These are phyloP conservation scores for Hemiprocne comata DNA, from an alignment of 2,113 vertebrate genomes.

Conservation along the genomic window DNA sequence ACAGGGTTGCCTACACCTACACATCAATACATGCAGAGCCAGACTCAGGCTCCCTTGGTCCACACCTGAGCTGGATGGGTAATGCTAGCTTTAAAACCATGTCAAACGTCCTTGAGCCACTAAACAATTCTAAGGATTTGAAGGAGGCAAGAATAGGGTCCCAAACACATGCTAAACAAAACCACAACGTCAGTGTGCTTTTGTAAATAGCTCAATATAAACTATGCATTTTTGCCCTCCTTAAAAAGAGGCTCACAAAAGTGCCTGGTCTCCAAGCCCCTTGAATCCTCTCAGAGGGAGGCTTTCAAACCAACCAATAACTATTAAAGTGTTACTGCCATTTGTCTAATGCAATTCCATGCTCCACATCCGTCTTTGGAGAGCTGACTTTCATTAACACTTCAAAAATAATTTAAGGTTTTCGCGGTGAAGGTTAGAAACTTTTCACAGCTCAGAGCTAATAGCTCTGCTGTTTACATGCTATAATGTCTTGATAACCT, in stretches of 20 bases:
- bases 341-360: conserved; percentile 78
- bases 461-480: conserved; percentile 78
- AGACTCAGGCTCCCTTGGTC: neutral
- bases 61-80: neutral
- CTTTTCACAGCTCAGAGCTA: conserved; percentile 78
- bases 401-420: conserved; percentile 83
- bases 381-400: conserved; percentile 80
- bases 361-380: conserved; percentile 76
- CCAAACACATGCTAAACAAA: neutral
- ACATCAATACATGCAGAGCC: neutral
- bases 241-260: conserved; percentile 11
- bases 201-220: neutral
- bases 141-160: neutral
- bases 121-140: neutral
- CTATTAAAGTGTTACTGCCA: conserved; percentile 77
- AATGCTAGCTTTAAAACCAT: neutral
- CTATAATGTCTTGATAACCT: conserved; percentile 79
- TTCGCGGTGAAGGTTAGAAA: conserved; percentile 79
- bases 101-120: neutral
- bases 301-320: conserved; percentile 73
- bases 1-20: neutral
- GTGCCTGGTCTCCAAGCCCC: conserved; percentile 38
- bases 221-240: neutral
- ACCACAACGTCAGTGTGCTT: neutral
- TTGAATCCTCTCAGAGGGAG: conserved; percentile 36